Evolutionary conservation across 2,113 vertebrate species (phyloP).

Genomic region (Sporophila hypoxantha): DNA sequence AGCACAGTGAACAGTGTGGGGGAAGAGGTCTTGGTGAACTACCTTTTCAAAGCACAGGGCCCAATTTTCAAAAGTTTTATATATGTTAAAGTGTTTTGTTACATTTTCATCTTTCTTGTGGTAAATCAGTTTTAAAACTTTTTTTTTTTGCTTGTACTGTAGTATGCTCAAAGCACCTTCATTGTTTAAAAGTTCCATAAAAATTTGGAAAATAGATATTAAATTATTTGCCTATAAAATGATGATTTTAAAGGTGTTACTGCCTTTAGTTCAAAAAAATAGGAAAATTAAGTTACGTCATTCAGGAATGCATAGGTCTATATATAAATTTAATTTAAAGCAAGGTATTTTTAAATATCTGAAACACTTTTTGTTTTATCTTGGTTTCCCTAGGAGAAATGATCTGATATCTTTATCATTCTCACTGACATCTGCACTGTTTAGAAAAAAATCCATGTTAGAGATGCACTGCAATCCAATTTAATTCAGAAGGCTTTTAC

Average conservation of each 20-base stretch:
- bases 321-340: conserved; percentile 42
- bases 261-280: conserved; percentile 46
- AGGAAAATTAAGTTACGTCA: conserved; percentile 22
- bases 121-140: conserved; percentile 39
- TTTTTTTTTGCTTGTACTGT: conserved; percentile 62
- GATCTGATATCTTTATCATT: conserved; percentile 38
- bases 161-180: conserved; percentile 62
- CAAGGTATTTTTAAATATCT: conserved; percentile 57
- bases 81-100: conserved; percentile 42
- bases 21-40: conserved; percentile 36
- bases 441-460: neutral
- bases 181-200: conserved; percentile 46
- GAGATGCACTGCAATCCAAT: conserved; percentile 20
- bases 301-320: conserved; percentile 54
- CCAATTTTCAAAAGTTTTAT: conserved; percentile 61
- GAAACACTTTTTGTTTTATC: conserved; percentile 38
- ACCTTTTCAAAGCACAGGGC: conserved; percentile 54
- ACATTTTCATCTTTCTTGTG: conserved; percentile 41
- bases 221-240: conserved; percentile 51
- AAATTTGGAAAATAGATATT: conserved; percentile 53
- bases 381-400: conserved; percentile 31
- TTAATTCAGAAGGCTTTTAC: conserved; percentile 34
- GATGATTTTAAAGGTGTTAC: conserved; percentile 44
- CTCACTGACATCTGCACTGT: conserved; percentile 18
- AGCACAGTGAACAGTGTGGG: conserved; percentile 55